Evolutionary conservation across 1,140 invertebrate species (phyloP).

Genomic region (Pantala flavescens): DNA sequence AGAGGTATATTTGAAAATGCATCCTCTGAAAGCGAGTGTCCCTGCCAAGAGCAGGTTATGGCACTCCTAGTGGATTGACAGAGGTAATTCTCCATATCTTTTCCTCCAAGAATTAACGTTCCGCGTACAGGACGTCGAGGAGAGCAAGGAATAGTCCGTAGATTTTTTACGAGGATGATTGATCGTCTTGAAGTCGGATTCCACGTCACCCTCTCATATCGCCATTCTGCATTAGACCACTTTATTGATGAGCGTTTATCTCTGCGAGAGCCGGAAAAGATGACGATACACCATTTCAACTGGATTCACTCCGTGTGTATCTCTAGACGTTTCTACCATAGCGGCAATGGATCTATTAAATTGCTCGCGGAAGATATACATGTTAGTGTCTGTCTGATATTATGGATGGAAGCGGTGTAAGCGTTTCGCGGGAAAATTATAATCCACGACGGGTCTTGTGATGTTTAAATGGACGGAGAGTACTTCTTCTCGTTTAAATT

Average conservation of each 20-base stretch:
- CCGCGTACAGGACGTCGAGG: neutral
- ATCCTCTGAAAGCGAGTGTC: no score
- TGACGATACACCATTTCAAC: neutral
- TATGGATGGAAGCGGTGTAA: no score
- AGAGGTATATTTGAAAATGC: no score
- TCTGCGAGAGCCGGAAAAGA: neutral
- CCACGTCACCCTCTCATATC: neutral
- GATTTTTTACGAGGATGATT: neutral
- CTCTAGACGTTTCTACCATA: no score
- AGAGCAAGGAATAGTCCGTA: neutral
- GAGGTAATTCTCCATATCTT: slow-evolving; percentile 6
- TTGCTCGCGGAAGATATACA: no score
- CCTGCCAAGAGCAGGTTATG: neutral
- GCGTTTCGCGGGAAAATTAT: no score
- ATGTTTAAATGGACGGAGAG: no score
- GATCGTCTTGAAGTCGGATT: neutral
- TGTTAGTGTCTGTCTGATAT: no score
- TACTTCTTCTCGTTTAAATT: no score
- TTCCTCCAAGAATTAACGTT: slow-evolving; percentile 1
- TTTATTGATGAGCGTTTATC: slow-evolving; percentile 10
- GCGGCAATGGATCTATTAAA: no score
- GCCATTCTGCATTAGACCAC: neutral
- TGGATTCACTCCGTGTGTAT: no score
- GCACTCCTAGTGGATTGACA: neutral
- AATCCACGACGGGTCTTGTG: no score